phyloP scores from a whole-genome alignment of 2,888 invertebrate genomes.

The Cryptophagus acutangulus region DNA sequence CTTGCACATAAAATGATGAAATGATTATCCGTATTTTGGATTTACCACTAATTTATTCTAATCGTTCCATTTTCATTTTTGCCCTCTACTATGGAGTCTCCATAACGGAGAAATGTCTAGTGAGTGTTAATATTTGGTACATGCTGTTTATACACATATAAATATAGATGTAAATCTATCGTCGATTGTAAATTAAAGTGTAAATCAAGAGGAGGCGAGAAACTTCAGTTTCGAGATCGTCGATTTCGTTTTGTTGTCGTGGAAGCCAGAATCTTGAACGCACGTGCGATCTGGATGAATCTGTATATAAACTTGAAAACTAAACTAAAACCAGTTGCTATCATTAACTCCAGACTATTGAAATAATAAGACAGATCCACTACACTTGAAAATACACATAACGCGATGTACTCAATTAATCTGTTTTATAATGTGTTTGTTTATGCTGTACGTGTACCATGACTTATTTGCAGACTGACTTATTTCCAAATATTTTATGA shows the following conservation, averaged over 20 bases:
- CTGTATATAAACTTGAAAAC: conserved; percentile 24
- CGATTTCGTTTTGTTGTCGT: conserved; percentile 4
- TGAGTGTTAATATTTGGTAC: too few relatives aligned
- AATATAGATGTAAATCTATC: conserved; percentile 20
- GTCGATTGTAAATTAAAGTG: conserved; percentile 20
- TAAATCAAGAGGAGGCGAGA: conserved; percentile 16
- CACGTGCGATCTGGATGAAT: conserved; percentile 24
- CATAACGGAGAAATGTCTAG: too few relatives aligned
- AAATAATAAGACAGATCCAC: conserved; percentile 21
- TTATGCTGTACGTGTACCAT: too few relatives aligned
- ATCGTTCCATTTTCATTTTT: too few relatives aligned
- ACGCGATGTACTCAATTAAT: conserved; percentile 22
- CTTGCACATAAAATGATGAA: too few relatives aligned
- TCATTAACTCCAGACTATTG: conserved; percentile 24
- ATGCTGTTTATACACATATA: too few relatives aligned
- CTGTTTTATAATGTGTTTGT: conserved; percentile 15
- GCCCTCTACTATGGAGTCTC: too few relatives aligned
- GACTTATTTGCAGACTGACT: too few relatives aligned
- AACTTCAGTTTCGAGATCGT: background rate
- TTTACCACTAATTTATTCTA: too few relatives aligned
- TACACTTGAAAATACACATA: conserved; percentile 22
- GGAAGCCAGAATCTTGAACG: conserved; percentile 14
- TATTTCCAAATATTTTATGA: too few relatives aligned
- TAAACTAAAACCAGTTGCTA: conserved; percentile 13
- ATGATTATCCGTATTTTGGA: too few relatives aligned